phyloP scores from a whole-genome alignment of 2,888 invertebrate species.

The Idaea dimidiata region DNA sequence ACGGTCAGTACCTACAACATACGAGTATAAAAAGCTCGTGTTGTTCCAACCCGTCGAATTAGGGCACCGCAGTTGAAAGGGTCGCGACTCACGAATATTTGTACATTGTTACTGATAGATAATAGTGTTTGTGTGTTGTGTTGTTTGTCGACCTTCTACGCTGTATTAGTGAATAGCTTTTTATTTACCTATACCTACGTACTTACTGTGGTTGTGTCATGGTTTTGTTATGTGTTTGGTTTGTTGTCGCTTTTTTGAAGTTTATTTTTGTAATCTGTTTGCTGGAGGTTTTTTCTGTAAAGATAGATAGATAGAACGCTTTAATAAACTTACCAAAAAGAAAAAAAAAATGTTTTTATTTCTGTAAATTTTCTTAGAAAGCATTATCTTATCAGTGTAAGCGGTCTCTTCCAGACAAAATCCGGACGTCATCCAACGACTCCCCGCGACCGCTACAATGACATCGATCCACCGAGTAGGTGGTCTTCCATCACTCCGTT shows the following conservation, averaged over 20 bases:
- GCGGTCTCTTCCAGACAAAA: too few relatives aligned
- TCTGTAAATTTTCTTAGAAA: too few relatives aligned
- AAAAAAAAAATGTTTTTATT: too few relatives aligned
- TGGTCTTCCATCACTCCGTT: too few relatives aligned
- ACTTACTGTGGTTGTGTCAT: background rate
- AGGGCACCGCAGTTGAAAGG: background rate
- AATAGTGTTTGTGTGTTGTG: background rate
- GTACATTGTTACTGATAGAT: background rate
- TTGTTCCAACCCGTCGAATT: background rate
- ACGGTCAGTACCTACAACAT: background rate
- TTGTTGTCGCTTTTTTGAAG: background rate
- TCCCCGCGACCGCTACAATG: too few relatives aligned
- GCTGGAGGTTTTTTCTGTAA: too few relatives aligned
- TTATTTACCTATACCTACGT: background rate
- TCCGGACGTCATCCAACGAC: too few relatives aligned
- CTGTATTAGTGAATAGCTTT: background rate
- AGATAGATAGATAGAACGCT: too few relatives aligned
- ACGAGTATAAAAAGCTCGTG: background rate
- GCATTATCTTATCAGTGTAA: too few relatives aligned
- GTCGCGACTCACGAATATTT: background rate
- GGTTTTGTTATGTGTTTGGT: background rate
- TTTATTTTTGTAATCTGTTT: too few relatives aligned
- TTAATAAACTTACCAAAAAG: too few relatives aligned
- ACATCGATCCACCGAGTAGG: too few relatives aligned
- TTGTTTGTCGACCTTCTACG: constrained; percentile 1